Base-by-base conservation (phyloP, 2,113 vertebrate genomes). In the Bombycilla garrulus region DNA sequence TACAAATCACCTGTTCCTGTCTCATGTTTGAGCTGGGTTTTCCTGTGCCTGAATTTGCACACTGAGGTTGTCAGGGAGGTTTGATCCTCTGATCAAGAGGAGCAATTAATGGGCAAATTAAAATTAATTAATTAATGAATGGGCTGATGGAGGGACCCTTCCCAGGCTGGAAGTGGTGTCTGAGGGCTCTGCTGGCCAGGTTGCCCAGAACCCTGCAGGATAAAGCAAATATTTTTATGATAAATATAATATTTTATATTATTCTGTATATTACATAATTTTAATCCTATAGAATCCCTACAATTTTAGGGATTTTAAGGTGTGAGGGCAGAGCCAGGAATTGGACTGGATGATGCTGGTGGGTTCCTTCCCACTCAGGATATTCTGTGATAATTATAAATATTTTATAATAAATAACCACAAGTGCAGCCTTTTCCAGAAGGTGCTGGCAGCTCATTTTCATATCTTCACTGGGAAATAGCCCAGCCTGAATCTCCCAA, bases 131-230 rank as follows among this genome's bases (percentile, higher is more conserved):
- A 38, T 38, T 38, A 38, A 38, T 38, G 12, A 12, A 33, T 51
- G 86, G 23, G 5, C 8, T 78, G 83, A 56, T 58, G 31, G 61
- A 82, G 72, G 35, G 83, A 54, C 47, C 8, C 0, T 56, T 57
- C 40, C 3, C 31, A 0, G 45, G 57, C n/a, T 66, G 67, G n/a
- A 51, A 53, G 24, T 47, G 45, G 3, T n/a, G 36, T 51, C 45
- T 76, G 89, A 96, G 95, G 94, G 86, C 76, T 94, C 58, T 48
- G 51, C 91, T 97, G 91, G 91, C 88, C 95, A 96, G 86, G 2
- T 53, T 93, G 81, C 57, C 78, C 92, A 65, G 85, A n/a, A n/a
- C n/a, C 82, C 86, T 72, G 31, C 54, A 80, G 67, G 64, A 40
- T 10, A 38, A 77, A 81, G 48, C 15, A 33, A 28, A 4, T 22